Percentiles rank a stretch among this genome's conserved stretches.
Conservation (phyloP, 1,140 invertebrate genomes). For the Caerostris darwini region DNA sequence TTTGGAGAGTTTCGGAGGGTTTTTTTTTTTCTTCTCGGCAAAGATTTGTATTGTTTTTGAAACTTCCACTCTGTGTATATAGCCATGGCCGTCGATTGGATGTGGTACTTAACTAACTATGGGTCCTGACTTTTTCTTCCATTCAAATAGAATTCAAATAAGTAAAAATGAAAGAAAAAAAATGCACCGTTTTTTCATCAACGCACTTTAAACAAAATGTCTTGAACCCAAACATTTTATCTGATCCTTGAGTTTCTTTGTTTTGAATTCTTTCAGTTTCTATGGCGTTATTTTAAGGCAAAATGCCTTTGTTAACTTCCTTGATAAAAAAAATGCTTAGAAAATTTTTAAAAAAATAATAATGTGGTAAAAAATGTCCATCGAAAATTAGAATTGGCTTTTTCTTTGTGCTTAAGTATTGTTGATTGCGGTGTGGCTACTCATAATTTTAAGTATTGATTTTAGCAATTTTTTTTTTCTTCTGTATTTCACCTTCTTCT, state of each 20-base stretch:
- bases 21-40: background rate
- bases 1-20: background rate
- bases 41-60: slow-evolving; percentile 52
- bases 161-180: background rate
- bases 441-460: background rate
- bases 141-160: slow-evolving; percentile 42
- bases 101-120: background rate
- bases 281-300: background rate
- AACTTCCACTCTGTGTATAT: background rate
- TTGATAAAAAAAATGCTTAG: background rate
- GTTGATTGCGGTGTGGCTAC: background rate
- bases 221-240: slow-evolving; percentile 11
- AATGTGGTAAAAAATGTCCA: background rate
- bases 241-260: background rate
- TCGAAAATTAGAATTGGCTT: background rate
- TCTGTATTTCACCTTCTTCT: too few species aligned
- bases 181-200: background rate
- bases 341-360: background rate
- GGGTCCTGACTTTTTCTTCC: background rate
- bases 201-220: background rate
- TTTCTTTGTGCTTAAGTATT: background rate
- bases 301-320: background rate
- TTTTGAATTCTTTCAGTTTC: background rate
- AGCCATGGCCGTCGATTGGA: background rate
- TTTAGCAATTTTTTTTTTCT: background rate